Percentiles rank a stretch among this genome's conserved stretches.
phyloP scores from a whole-genome alignment of 2,113 vertebrate species.

The Hemiscyllium ocellatum region DNA sequence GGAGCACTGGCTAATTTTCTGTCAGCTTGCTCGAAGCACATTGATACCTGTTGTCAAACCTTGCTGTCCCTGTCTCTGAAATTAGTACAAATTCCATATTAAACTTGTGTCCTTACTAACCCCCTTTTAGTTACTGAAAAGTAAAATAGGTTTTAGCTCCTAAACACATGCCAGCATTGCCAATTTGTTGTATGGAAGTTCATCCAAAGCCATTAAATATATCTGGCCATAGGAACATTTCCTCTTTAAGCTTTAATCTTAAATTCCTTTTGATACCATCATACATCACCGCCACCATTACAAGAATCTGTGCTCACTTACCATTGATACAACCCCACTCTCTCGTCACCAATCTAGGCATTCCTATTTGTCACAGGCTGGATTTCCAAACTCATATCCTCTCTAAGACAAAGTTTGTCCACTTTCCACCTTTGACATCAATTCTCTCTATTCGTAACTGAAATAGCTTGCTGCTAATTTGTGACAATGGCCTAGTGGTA shows the following conservation, averaged over 20 bases:
- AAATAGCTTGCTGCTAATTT: neutral
- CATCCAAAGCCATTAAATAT: neutral
- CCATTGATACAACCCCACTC: neutral
- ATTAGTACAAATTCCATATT: neutral
- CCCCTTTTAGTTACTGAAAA: neutral
- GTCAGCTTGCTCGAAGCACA: neutral
- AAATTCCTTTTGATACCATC: neutral
- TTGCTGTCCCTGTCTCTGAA: neutral
- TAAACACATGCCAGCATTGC: neutral
- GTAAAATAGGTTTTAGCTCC: neutral
- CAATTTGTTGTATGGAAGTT: neutral
- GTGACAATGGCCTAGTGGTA: too few species aligned
- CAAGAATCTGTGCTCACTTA: neutral
- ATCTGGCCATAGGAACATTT: neutral
- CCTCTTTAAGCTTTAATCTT: neutral
- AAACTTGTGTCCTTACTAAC: neutral
- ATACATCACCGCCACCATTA: neutral
- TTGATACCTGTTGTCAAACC: neutral
- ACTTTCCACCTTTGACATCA: neutral
- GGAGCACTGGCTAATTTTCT: neutral
- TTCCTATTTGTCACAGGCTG: neutral
- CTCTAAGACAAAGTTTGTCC: neutral
- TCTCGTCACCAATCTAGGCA: neutral
- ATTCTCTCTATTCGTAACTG: neutral
- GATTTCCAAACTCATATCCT: neutral